Evolutionary conservation across 1,140 invertebrate genomes (phyloP), one percentile per base, ranked within the genome.

Genomic region (Heliconius melpomene): DNA sequence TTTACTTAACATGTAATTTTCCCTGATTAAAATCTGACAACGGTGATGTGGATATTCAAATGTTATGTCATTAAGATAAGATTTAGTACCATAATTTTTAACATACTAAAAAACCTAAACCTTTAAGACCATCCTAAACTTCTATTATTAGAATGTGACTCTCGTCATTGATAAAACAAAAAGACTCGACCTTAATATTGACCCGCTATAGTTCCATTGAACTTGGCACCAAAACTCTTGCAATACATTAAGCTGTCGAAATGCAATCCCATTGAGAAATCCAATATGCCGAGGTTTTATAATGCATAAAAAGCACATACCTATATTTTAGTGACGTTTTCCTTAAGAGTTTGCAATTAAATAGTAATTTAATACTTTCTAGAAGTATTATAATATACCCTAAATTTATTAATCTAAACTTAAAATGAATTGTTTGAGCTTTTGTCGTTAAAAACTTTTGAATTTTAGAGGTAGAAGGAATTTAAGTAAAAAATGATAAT

Each of bases 211-310:
- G 60, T 66, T 66, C 60, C 60, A 66, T 66, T 66, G 60, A 66
- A 66, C 60, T 66, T 66, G 60, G 5, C 60, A 66, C 60, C 23
- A 66, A 29, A 66, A 66, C 23, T 16, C 23, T 66, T 66, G 23
- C 5, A 9, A 66, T 66, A 66, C 60, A 66, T 66, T 23, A 29
- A 66, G 60, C 23, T 66, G 60, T 16, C 60, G 60, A 66, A 66
- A 66, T 66, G 60, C 13, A 66, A 0, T 66, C 60, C 26, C 60
- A 66, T 66, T 26, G 26, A 66, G 57, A 29, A 29, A 66, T 29
- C 29, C 40, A 40, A 73, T 70, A 72, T 40, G 18, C 46, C 77
- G 76, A 74, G 26, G 36, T 57, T 75, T 66, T 26, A 66, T 66
- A 8, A 26, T 66, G n/a, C 11, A 66, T 26, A 66, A 66, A 60